A percentile compares a stretch with the other conserved stretches of the same genome.
phyloP scores from a whole-genome alignment of 2,888 invertebrate species.

The Caenorhabditis auriculariae region DNA sequence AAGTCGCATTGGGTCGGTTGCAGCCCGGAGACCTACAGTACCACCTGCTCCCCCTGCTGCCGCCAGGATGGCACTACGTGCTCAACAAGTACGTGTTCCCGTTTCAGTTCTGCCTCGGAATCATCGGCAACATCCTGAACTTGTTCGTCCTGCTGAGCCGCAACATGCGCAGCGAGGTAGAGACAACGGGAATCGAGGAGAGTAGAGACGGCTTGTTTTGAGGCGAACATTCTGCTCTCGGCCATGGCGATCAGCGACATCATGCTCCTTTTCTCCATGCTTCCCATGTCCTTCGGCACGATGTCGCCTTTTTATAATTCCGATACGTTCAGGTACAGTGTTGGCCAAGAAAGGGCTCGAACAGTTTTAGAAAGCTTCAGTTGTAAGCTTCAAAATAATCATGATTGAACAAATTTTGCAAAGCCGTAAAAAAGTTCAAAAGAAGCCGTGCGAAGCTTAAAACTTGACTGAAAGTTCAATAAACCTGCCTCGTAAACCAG shows the following conservation, averaged over 20 bases:
- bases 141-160: constrained; percentile 48
- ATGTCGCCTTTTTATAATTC: constrained; percentile 20
- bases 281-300: constrained; percentile 13
- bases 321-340: constrained; percentile 16
- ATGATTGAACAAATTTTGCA: no score
- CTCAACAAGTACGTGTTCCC: constrained; percentile 51
- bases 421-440: no score
- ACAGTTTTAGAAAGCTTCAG: no score
- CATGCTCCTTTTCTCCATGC: constrained; percentile 44
- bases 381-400: no score
- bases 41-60: constrained; percentile 21
- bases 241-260: constrained; percentile 58
- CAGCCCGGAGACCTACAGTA: constrained; percentile 14
- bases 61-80: constrained; percentile 29
- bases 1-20: constrained; percentile 6
- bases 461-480: no score
- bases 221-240: constrained; percentile 55
- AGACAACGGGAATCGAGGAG: no score
- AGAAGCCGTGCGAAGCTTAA: no score
- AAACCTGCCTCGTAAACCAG: no score
- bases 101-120: constrained; percentile 51
- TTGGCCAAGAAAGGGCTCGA: neutral
- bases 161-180: constrained; percentile 57
- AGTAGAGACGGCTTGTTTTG: no score
- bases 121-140: constrained; percentile 54